phyloP scores from a whole-genome alignment of 1,140 invertebrate genomes.

The Acromyrmex heyeri region DNA sequence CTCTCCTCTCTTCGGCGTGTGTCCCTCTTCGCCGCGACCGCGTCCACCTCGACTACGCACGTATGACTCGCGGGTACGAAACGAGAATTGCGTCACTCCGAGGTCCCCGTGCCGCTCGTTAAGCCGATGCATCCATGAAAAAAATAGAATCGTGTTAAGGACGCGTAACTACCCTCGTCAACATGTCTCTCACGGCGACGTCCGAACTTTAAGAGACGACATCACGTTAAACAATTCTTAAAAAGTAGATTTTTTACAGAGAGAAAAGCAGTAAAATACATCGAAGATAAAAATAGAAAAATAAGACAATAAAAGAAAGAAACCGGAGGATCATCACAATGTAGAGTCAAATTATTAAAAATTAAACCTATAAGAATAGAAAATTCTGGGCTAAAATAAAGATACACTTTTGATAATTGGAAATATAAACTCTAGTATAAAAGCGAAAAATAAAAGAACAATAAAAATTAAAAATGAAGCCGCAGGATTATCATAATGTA shows the following conservation, averaged over 20 bases:
- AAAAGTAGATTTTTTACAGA: not conserved
- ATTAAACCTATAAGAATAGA: too few species aligned
- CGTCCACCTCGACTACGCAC: conserved; percentile 22
- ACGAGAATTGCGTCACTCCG: conserved; percentile 41
- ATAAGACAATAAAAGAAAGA: not conserved
- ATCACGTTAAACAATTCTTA: not conserved
- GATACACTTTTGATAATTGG: too few species aligned
- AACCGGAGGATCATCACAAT: not conserved
- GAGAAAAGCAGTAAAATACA: not conserved
- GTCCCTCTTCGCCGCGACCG: conserved; percentile 40
- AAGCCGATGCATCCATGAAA: conserved; percentile 77
- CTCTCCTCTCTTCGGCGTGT: conserved; percentile 18
- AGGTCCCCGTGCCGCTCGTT: conserved; percentile 32
- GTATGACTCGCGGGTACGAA: conserved; percentile 25
- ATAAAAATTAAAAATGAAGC: not conserved
- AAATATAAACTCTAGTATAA: too few species aligned
- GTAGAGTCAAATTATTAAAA: not conserved
- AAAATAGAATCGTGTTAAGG: conserved; percentile 82
- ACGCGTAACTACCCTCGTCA: conserved; percentile 31
- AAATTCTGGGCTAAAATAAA: too few species aligned
- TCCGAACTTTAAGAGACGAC: not conserved
- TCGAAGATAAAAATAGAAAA: not conserved
- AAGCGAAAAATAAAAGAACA: too few species aligned
- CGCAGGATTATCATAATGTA: not conserved
- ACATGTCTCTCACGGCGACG: not conserved